A percentile compares a stretch with the other conserved stretches of the same genome.
Evolutionary conservation across 2,113 vertebrate species (phyloP).

Genomic region (Urocitellus parryii): DNA sequence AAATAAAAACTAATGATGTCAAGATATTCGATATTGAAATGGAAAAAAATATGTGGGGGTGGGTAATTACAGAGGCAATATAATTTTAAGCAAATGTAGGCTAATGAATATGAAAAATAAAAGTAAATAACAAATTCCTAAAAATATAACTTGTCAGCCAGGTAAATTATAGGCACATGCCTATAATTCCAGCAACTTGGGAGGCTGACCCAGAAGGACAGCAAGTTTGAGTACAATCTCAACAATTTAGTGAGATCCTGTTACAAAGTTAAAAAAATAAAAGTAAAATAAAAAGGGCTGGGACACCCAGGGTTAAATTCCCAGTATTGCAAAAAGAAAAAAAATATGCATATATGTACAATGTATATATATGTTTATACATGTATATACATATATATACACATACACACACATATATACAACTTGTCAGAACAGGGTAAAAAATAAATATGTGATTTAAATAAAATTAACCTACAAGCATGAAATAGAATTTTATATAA

Average conservation of each 20-base stretch:
- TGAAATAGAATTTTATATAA: neutral
- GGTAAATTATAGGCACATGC: no score
- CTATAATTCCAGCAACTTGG: no score
- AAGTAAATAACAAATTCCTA: neutral
- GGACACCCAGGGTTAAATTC: no score
- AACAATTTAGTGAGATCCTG: no score
- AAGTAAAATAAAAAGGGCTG: no score
- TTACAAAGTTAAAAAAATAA: no score
- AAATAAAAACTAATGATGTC: slow-evolving; percentile 1
- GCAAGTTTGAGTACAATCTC: no score
- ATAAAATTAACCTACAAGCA: neutral
- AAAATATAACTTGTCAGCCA: neutral
- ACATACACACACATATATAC: no score
- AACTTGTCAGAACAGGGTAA: neutral
- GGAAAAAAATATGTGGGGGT: neutral
- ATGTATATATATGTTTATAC: no score
- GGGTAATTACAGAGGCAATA: neutral
- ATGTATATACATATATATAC: no score
- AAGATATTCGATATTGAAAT: neutral
- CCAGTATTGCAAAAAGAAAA: neutral
- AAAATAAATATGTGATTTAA: neutral
- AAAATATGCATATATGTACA: no score
- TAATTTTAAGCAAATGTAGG: neutral
- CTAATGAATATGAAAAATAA: neutral
- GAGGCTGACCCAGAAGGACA: no score